These are phyloP conservation scores for Archips crataeganus DNA, from an alignment of 2,888 invertebrate genomes.

Conservation along the genomic window DNA sequence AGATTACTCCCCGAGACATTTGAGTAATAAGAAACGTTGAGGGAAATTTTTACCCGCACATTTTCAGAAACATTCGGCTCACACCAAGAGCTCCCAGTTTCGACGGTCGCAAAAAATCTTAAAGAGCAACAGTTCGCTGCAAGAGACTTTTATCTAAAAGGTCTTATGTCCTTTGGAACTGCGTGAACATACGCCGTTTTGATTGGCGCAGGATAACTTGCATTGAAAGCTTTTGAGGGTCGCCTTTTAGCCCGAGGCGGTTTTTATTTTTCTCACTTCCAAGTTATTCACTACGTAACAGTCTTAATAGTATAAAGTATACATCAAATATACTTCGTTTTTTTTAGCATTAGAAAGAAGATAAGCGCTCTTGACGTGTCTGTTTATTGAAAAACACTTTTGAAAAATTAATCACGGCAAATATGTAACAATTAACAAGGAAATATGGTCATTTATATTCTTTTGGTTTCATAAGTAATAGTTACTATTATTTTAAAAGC, in stretches of 20 bases:
- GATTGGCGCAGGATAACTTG: neutral
- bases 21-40: neutral
- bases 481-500: no score
- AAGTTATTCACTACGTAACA: slow-evolving; percentile 21
- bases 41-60: neutral
- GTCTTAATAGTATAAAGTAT: neutral
- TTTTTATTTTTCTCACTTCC: slow-evolving; percentile 23
- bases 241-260: slow-evolving; percentile 29
- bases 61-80: slow-evolving; percentile 16
- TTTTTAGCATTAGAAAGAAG: no score
- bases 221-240: slow-evolving; percentile 33
- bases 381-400: no score
- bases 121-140: slow-evolving; percentile 18
- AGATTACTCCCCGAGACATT: neutral
- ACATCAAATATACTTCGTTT: neutral
- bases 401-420: no score
- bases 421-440: no score
- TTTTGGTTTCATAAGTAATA: no score
- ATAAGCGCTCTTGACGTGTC: no score
- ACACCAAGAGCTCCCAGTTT: slow-evolving; percentile 14
- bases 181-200: neutral
- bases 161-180: neutral
- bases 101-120: slow-evolving; percentile 13
- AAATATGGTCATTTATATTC: no score
- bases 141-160: slow-evolving; percentile 1